Evolutionary conservation across 2,113 vertebrate species (phyloP), one percentile per base, ranked within the genome.

Genomic region (Pipa parva): DNA sequence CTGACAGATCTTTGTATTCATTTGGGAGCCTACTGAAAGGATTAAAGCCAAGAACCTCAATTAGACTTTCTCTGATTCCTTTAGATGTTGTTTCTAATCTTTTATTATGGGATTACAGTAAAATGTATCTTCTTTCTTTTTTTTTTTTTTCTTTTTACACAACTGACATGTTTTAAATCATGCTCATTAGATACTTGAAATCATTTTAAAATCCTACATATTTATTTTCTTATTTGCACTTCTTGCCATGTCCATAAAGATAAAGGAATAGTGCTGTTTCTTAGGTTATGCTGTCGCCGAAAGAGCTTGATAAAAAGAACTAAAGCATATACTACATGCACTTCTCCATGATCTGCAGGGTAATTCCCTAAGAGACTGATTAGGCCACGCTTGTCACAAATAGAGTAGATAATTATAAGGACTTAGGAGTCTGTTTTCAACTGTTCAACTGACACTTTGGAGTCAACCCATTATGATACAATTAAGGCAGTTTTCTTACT

Each of bases 331-430:
- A 69, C 58, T 78, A 83, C 76, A 80, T 72, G 79, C 28, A 65
- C 74, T 84, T 80, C 79, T 77, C 82, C 80, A 80, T 78, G 76
- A 90, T 92, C 87, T 81, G 77, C 87, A 85, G 87, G 81, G 82
- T 85, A 91, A 90, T 82, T 92, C 90, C 90, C 90, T 91, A 76
- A 85, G 92, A 94, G 91, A 94, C 92, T 94, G 92, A 94, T 94
- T 94, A 94, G 89, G 75, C 80, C 84, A 78, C 50, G 74, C 87
- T 90, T 92, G 91, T 93, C 92, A 92, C 89, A 89, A 89, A 87
- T 85, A 86, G 82, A 83, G 78, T 80, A 87, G 88, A 88, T 91
- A 90, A 91, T 92, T 91, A 91, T 73, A 82, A 81, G 80, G 88
- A 85, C 87, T 93, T 90, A 87, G 85, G 81, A 80, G 84, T 84